A percentile compares a stretch with the other conserved stretches of the same genome.
Evolutionary conservation across 2,113 vertebrate genomes (phyloP).

Genomic region (Cyprinodon brontotheroides): DNA sequence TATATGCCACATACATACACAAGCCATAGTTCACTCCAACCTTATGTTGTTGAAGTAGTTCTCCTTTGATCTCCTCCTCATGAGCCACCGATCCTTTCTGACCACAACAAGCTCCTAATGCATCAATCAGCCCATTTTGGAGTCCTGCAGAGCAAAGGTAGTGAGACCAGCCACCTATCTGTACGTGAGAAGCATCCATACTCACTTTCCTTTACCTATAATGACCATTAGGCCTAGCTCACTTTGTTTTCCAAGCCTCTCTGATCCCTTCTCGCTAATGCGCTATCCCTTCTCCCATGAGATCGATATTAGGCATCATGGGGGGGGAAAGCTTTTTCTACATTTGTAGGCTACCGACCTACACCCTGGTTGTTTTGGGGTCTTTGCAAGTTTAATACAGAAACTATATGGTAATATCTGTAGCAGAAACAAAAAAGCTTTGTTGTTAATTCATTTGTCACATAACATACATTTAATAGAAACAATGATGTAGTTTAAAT

Average conservation of each 20-base stretch:
- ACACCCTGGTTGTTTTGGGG: slow-evolving; percentile 13
- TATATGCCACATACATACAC: neutral
- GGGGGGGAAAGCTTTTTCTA: slow-evolving; percentile 30
- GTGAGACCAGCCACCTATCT: slow-evolving; percentile 15
- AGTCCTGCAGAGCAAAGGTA: slow-evolving; percentile 12
- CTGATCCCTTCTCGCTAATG: slow-evolving; percentile 8
- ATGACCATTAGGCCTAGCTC: neutral
- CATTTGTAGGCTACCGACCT: slow-evolving; percentile 14
- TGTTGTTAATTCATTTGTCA: neutral
- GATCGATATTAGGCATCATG: slow-evolving; percentile 22
- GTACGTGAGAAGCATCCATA: slow-evolving; percentile 28
- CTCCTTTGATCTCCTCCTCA: slow-evolving; percentile 30
- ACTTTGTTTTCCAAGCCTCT: slow-evolving; percentile 22
- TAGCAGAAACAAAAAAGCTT: neutral
- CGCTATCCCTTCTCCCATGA: neutral
- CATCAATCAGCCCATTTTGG: neutral
- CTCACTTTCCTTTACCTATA: slow-evolving; percentile 19
- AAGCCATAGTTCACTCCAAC: slow-evolving; percentile 6
- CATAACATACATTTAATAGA: neutral
- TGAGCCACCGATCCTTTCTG: neutral
- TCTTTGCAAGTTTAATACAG: neutral
- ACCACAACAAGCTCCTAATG: slow-evolving; percentile 38
- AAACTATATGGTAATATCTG: neutral
- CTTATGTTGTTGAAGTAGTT: slow-evolving; percentile 13
- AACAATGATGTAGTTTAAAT: neutral